A percentile compares a stretch with the other conserved stretches of the same genome.
phyloP scores from a whole-genome alignment of 2,113 vertebrate species.

The Chionodraco myersi region DNA sequence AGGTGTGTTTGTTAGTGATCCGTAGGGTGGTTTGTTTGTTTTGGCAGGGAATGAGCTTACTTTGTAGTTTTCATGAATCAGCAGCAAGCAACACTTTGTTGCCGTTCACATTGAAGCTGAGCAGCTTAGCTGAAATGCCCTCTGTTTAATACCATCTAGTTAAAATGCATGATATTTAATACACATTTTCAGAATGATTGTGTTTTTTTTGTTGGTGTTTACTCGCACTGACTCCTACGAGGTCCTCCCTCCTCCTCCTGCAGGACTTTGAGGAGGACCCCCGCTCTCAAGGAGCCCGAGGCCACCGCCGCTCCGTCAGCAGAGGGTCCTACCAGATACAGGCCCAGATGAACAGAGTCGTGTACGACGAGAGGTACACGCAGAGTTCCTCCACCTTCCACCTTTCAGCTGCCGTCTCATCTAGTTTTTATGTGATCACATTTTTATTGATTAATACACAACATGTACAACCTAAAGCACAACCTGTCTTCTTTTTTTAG shows the following conservation, averaged over 20 bases:
- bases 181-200: background rate
- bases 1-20: too few species aligned
- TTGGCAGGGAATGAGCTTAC: too few species aligned
- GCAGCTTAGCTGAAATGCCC: slow-evolving; percentile 74
- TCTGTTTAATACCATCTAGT: slow-evolving; percentile 26
- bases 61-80: background rate
- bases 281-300: slow-evolving; percentile 88
- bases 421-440: too few species aligned
- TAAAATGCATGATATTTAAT: slow-evolving; percentile 32
- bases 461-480: too few species aligned
- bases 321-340: slow-evolving; percentile 92
- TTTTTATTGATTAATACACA: too few species aligned
- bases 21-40: too few species aligned
- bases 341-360: slow-evolving; percentile 92
- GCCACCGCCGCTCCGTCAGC: slow-evolving; percentile 92
- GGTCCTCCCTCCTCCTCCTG: slow-evolving; percentile 10
- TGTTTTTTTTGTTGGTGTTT: background rate
- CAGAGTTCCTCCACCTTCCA: background rate
- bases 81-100: slow-evolving; percentile 41
- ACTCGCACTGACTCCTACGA: slow-evolving; percentile 37
- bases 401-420: background rate
- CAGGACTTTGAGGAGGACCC: slow-evolving; percentile 96
- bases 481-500: too few species aligned
- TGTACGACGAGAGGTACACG: slow-evolving; percentile 88
- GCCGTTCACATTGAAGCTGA: slow-evolving; percentile 64